A percentile compares a stretch with the other conserved stretches of the same genome.
These are phyloP conservation scores for Rousettus madagascariensis DNA, from an alignment of 2,797 vertebrate species.

Conservation along the genomic window DNA sequence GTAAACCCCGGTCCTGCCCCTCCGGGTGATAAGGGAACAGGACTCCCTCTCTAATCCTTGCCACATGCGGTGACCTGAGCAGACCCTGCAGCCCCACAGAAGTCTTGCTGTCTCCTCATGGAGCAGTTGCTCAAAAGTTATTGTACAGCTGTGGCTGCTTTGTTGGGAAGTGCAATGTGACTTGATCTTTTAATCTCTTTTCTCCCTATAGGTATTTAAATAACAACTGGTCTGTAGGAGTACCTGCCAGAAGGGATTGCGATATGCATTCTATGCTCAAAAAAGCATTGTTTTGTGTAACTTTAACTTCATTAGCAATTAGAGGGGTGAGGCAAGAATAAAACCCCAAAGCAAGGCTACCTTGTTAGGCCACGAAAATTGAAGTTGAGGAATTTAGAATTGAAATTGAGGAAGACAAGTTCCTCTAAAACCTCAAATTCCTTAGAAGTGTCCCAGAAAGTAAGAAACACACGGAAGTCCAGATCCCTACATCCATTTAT, in stretches of 20 bases:
- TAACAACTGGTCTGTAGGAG: slow-evolving; percentile 82
- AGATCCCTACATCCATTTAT: not conserved
- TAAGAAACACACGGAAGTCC: not conserved
- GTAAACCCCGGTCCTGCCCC: slow-evolving; percentile 50
- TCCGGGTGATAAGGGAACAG: slow-evolving; percentile 77
- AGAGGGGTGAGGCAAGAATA: not conserved
- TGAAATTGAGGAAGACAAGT: not conserved
- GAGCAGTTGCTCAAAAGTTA: slow-evolving; percentile 91
- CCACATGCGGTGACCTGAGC: slow-evolving; percentile 84
- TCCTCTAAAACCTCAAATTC: not conserved
- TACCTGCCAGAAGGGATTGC: slow-evolving; percentile 75
- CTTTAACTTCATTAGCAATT: not conserved
- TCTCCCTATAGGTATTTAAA: slow-evolving; percentile 81
- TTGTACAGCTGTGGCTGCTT: slow-evolving; percentile 92
- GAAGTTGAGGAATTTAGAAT: slow-evolving; percentile 14
- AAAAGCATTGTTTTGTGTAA: slow-evolving; percentile 36
- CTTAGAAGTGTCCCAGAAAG: not conserved
- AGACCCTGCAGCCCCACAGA: slow-evolving; percentile 89
- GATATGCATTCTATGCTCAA: not conserved
- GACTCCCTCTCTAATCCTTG: slow-evolving; percentile 84
- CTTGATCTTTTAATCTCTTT: slow-evolving; percentile 87
- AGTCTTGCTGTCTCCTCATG: slow-evolving; percentile 87
- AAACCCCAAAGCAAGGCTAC: not conserved
- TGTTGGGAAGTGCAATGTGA: slow-evolving; percentile 87
- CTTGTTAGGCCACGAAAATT: slow-evolving; percentile 36